Conservation (phyloP, 2,797 vertebrate species). For the Euphonia xanthogaster region DNA sequence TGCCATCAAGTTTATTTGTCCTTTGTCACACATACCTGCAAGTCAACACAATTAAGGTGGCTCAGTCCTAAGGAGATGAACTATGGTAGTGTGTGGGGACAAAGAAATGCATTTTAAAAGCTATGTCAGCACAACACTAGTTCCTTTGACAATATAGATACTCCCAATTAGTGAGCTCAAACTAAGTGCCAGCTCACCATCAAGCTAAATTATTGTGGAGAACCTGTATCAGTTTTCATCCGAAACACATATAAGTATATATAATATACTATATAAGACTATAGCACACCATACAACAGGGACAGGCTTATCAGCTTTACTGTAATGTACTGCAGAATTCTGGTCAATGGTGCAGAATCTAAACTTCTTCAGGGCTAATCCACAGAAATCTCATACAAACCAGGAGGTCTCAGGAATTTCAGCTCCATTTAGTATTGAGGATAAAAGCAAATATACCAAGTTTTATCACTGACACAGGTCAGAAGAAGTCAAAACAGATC, state of each 20-base stretch:
- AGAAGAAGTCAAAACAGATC: background rate
- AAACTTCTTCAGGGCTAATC: background rate
- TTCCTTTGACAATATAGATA: background rate
- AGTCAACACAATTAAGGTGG: background rate
- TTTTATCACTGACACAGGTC: background rate
- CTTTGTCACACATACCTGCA: background rate
- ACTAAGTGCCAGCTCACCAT: background rate
- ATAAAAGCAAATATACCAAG: background rate
- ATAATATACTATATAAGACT: too few relatives aligned
- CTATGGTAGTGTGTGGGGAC: background rate
- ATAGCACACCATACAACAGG: fast-evolving
- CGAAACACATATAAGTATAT: too few relatives aligned
- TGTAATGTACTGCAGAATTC: background rate
- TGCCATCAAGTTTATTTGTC: background rate
- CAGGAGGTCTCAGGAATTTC: background rate
- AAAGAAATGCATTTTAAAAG: background rate
- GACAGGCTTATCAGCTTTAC: background rate
- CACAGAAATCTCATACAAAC: background rate
- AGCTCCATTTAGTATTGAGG: background rate
- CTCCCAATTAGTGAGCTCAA: background rate
- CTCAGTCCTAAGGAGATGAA: background rate
- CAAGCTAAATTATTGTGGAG: background rate
- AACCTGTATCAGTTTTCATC: background rate
- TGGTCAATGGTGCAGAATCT: background rate
- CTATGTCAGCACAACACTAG: background rate